Evolutionary conservation across 2,797 vertebrate species (phyloP), one percentile per base, ranked within the genome.

Genomic region (Sternarchorhynchus goeldii): DNA sequence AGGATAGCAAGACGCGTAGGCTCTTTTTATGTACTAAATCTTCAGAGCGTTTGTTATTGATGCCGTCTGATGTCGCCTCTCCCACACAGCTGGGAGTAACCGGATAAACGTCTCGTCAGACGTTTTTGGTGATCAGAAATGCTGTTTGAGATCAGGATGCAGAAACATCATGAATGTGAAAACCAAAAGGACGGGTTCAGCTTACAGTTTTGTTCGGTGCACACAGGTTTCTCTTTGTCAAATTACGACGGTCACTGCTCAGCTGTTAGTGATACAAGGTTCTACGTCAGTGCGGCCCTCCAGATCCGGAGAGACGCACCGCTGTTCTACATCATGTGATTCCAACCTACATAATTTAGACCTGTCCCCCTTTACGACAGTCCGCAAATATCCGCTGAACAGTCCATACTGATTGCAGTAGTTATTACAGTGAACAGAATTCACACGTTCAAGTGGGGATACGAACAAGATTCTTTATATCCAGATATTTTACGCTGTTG

Each of bases 11-110:
- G 32, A 41, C 45, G 64, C 74, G 6, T 18, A 62, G 57, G 39
- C 62, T 79, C 71, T 73, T 45, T 73, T 57, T 63, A 45, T 57
- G 65, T 62, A 59, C 69, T 64, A 59, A 17, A 59, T 59, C 36
- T 60, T 70, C 72, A 67, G 21, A 50, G 32, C 41, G 73, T 60
- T 67, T 55, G 67, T 79, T 82, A 79, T 79, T 76, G 80, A 82
- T 78, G 81, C 17, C 45, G 56, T 73, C 63, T 82, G 75, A 69
- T 65, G 67, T 73, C 58, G 60, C 45, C 58, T 18, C 63, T 79
- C 77, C 39, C 8, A 50, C 73, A 76, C 63, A 25, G 73, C 5
- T n/a, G 63, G 71, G 55, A 73, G 60, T n/a, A 39, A 79, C 59
- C 66, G 50, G 36, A 39, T 63, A 77, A 71, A 78, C 41, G 64